phyloP scores from a whole-genome alignment of 2,888 invertebrate species.

The Tribolium freemani region DNA sequence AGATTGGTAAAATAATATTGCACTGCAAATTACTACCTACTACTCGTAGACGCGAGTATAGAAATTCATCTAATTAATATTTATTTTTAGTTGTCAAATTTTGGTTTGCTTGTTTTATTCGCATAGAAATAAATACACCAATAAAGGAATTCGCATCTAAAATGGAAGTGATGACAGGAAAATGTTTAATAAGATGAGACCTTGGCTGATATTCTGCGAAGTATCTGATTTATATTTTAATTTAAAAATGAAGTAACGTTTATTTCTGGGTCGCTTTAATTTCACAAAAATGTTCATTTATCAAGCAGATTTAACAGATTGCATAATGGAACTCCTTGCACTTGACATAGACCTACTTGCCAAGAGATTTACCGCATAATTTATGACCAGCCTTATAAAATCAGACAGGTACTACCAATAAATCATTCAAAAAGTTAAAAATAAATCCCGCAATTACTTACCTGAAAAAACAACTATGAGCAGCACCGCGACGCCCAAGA shows the following conservation, averaged over 20 bases:
- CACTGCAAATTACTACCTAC: no score
- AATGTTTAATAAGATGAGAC: neutral
- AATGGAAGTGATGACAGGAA: neutral
- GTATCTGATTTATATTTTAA: neutral
- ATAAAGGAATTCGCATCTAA: neutral
- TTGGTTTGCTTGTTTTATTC: no score
- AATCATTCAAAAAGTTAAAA: neutral
- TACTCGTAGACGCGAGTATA: no score
- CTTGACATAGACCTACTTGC: slow-evolving; percentile 19
- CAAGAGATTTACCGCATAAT: neutral
- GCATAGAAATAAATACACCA: no score
- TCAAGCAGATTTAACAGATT: neutral
- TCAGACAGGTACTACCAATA: neutral
- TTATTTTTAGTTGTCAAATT: no score
- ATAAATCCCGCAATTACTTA: slow-evolving; percentile 14
- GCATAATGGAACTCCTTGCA: slow-evolving; percentile 11
- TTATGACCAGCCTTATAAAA: neutral
- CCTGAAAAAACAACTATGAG: slow-evolving; percentile 16
- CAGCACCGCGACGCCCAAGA: slow-evolving; percentile 18
- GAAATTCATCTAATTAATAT: no score
- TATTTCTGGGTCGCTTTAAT: no score
- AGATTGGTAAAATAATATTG: no score
- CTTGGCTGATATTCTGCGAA: neutral
- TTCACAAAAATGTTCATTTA: neutral
- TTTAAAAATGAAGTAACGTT: neutral